Evolutionary conservation across 2,797 vertebrate genomes (phyloP), one percentile per base, ranked within the genome.

Genomic region (Lophius americanus): DNA sequence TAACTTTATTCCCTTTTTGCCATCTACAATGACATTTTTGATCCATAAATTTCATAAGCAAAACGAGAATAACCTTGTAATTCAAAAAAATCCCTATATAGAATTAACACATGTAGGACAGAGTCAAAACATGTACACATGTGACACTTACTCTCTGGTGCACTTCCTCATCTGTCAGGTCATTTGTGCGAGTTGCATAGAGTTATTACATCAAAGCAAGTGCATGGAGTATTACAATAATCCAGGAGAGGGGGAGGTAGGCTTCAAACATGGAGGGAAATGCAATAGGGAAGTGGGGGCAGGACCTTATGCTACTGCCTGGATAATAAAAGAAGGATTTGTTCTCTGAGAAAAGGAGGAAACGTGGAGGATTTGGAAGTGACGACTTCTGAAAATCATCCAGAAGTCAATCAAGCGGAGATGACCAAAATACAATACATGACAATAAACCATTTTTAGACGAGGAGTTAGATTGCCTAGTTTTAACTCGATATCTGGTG

Each of bases 311-410:
- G 68, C 74, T 87, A 86, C 83, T 62, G 86, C 76, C 86, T 78
- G 84, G 86, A 85, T 91, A 86, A 91, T 89, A 90, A 93, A 92
- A 89, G 77, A 82, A 84, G 85, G 89, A 90, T 92, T 89, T 91
- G 87, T 85, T 86, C 79, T 84, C 59, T 58, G 82, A 91, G 91
- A 87, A 91, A 91, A 93, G 79, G 57, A 73, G 68, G 49, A 75
- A 64, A 82, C 71, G 71, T 79, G 59, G 75, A 82, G 52, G 78
- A 87, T 76, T 81, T 63, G 64, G 58, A 68, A 81, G 75, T 52
- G 74, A 79, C 60, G 58, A 58, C 11, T 61, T 85, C 67, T 78
- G 75, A 88, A 80, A 80, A 84, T 68, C 84, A 83, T 75, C 71
- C 78, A 68, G 83, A 78, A 85, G 51, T 51, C 70, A 69, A 67